A percentile compares a stretch with the other conserved stretches of the same genome.
phyloP scores from a whole-genome alignment of 23 tunicate species.

The Halocynthia aurantium region DNA sequence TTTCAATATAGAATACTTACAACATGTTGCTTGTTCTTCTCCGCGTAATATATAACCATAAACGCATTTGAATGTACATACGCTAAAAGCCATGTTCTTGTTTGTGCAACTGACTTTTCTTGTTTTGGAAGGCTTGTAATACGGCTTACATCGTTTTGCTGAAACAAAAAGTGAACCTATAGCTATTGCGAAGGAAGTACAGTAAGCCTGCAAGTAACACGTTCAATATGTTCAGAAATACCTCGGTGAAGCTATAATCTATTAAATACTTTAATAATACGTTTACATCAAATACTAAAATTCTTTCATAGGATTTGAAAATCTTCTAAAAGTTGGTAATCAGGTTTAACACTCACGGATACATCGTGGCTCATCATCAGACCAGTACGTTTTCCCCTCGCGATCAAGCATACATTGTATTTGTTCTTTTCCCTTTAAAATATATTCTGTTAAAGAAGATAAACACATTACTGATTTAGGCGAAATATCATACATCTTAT shows the following conservation, averaged over 20 bases:
- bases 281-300: no score
- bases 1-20: neutral
- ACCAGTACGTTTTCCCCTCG: neutral
- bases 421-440: neutral
- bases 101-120: constrained; percentile 3
- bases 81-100: neutral
- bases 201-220: no score
- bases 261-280: no score
- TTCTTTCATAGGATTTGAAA: no score
- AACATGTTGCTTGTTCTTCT: neutral
- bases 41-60: constrained; percentile 1
- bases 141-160: constrained; percentile 3
- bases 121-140: neutral
- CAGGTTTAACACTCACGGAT: neutral
- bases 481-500: neutral
- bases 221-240: no score
- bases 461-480: neutral
- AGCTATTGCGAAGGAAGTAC: no score
- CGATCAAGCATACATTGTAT: neutral
- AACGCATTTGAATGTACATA: neutral
- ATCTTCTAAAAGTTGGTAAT: neutral
- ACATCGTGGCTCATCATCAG: neutral
- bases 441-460: neutral
- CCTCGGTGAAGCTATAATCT: no score
- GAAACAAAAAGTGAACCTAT: neutral